Percentiles rank a stretch among this genome's conserved stretches.
phyloP scores from a whole-genome alignment of 2,888 invertebrate species.

The Pristionchus japonicus region DNA sequence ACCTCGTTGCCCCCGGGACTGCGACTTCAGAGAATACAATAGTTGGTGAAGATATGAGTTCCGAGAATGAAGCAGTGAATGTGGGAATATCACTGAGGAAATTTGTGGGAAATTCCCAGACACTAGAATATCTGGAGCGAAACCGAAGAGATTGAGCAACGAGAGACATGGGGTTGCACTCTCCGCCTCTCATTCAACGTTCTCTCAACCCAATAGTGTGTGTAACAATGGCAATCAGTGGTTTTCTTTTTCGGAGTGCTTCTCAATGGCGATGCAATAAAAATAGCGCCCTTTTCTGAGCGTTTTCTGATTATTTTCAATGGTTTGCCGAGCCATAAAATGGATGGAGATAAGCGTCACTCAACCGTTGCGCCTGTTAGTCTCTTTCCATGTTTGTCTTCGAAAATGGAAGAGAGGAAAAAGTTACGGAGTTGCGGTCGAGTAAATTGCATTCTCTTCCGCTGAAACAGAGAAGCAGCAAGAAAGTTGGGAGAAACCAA shows the following conservation, averaged over 20 bases:
- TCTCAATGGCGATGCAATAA: neutral
- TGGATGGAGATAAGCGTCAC: neutral
- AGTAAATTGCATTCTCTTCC: neutral
- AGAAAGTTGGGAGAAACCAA: neutral
- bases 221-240: slow-evolving; percentile 1
- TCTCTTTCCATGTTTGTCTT: neutral
- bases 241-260: neutral
- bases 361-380: neutral
- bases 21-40: neutral
- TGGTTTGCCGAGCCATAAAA: neutral
- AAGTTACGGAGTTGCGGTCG: neutral
- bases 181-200: neutral
- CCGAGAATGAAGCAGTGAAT: neutral
- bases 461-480: neutral
- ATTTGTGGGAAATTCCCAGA: neutral
- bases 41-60: neutral
- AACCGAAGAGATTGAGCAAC: neutral
- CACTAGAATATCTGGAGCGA: neutral
- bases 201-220: slow-evolving; percentile 1
- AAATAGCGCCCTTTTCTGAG: neutral
- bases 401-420: neutral
- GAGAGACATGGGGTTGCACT: neutral
- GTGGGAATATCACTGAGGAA: neutral
- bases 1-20: neutral
- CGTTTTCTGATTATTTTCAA: slow-evolving; percentile 1